phyloP scores from a whole-genome alignment of 2,113 vertebrate species.

The Aythya baeri region DNA sequence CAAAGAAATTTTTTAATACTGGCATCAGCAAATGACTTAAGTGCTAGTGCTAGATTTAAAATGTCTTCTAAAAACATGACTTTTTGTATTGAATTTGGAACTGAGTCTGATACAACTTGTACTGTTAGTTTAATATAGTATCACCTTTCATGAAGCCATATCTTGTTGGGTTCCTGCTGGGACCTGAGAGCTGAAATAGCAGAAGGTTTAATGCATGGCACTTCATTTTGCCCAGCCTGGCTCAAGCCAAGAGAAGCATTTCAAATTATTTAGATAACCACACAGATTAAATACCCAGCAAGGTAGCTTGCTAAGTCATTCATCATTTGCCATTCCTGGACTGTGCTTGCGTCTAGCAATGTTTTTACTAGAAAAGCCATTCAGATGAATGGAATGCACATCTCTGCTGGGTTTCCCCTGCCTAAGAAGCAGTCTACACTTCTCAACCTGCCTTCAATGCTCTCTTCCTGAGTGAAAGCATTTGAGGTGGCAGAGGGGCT shows the following conservation, averaged over 20 bases:
- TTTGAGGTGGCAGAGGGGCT: background rate
- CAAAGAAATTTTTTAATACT: constrained; percentile 37
- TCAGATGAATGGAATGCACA: constrained; percentile 65
- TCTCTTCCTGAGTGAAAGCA: background rate
- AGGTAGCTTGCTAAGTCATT: constrained; percentile 66
- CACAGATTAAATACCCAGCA: constrained; percentile 62
- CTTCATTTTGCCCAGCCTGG: constrained; percentile 45
- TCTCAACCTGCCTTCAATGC: background rate
- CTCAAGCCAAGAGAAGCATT: constrained; percentile 66
- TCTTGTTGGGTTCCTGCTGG: constrained; percentile 54
- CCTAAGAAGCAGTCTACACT: background rate
- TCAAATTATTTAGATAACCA: constrained; percentile 66
- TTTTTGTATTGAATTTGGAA: constrained; percentile 59
- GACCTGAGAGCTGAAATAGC: constrained; percentile 46
- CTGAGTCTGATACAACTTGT: constrained; percentile 48
- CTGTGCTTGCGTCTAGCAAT: constrained; percentile 30
- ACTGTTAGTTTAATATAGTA: constrained; percentile 60
- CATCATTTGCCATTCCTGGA: constrained; percentile 68
- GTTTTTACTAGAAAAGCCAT: constrained; percentile 48
- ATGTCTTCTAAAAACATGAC: background rate
- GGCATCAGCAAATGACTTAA: constrained; percentile 51
- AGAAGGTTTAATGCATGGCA: constrained; percentile 48
- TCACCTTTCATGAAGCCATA: constrained; percentile 32
- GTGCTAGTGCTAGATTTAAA: constrained; percentile 26
- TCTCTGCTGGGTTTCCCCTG: background rate